Conservation (phyloP, 2,888 invertebrate species). For the Cheilosia impressa region DNA sequence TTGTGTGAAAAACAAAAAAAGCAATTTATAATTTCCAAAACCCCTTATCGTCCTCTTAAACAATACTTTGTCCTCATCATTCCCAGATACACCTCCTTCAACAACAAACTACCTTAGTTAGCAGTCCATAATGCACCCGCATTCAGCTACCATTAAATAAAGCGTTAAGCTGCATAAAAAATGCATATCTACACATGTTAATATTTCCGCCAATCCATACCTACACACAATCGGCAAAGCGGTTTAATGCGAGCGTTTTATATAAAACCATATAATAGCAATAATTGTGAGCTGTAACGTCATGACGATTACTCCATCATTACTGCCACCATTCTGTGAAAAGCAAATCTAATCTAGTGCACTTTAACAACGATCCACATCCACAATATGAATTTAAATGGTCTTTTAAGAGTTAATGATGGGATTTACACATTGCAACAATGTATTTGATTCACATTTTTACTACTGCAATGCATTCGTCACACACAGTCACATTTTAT, state of each 20-base stretch:
- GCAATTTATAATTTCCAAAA: no score
- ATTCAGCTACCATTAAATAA: no score
- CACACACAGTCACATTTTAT: constrained; percentile 21
- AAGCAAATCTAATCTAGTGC: constrained; percentile 56
- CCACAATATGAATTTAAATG: constrained; percentile 43
- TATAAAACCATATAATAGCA: constrained; percentile 26
- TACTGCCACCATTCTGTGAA: not conserved
- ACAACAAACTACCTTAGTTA: no score
- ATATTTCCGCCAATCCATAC: not conserved
- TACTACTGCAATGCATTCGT: constrained; percentile 35
- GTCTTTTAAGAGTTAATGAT: constrained; percentile 41
- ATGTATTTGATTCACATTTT: constrained; percentile 47
- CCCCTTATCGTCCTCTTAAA: no score
- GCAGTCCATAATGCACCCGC: no score
- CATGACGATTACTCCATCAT: constrained; percentile 20
- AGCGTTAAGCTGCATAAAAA: not conserved
- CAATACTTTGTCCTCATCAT: no score
- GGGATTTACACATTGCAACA: constrained; percentile 41
- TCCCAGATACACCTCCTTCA: no score
- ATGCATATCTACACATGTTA: not conserved
- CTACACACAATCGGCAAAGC: not conserved
- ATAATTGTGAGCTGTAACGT: constrained; percentile 11
- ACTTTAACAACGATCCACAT: constrained; percentile 52
- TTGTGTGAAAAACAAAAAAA: no score
- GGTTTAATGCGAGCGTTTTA: constrained; percentile 5